These are phyloP conservation scores for Coranthus polyacanthus DNA, from an alignment of 2,797 vertebrate genomes.

Conservation along the genomic window DNA sequence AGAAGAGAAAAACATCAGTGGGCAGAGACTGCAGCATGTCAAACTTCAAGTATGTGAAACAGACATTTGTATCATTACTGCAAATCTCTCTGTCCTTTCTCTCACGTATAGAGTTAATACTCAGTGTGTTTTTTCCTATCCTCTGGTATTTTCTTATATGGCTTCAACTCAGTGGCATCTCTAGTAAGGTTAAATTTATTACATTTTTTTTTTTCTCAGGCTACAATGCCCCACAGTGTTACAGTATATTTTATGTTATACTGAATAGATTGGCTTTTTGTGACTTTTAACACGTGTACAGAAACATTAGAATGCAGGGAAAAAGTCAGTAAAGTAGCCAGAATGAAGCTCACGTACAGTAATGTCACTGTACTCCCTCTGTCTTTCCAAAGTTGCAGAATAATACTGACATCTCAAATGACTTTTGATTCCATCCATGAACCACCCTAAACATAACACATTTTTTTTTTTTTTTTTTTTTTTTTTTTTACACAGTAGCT, in stretches of 20 bases:
- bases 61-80: slow-evolving; percentile 75
- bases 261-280: slow-evolving; percentile 47
- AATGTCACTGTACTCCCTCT: slow-evolving; percentile 33
- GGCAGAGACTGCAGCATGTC: slow-evolving; percentile 74
- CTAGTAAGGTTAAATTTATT: slow-evolving; percentile 38
- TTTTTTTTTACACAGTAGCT: slow-evolving; percentile 60
- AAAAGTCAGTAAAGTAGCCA: slow-evolving; percentile 21
- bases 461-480: slow-evolving; percentile 39
- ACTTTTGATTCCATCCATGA: slow-evolving; percentile 49
- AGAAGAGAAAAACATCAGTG: slow-evolving; percentile 59
- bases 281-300: slow-evolving; percentile 59
- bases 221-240: slow-evolving; percentile 57
- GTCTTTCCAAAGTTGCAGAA: slow-evolving; percentile 28
- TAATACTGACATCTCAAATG: slow-evolving; percentile 74
- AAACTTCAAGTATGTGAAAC: slow-evolving; percentile 86
- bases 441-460: slow-evolving; percentile 28
- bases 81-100: slow-evolving; percentile 58
- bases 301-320: slow-evolving; percentile 32
- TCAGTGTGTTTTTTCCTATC: slow-evolving; percentile 30
- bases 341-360: slow-evolving; percentile 39
- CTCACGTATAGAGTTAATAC: slow-evolving; percentile 50
- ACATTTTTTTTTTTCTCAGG: slow-evolving; percentile 4
- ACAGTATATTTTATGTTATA: slow-evolving; percentile 32
- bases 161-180: slow-evolving; percentile 66
- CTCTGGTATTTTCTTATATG: slow-evolving; percentile 62